These are phyloP conservation scores for Pampusana beccarii DNA, from an alignment of 2,113 vertebrate species.

Conservation along the genomic window DNA sequence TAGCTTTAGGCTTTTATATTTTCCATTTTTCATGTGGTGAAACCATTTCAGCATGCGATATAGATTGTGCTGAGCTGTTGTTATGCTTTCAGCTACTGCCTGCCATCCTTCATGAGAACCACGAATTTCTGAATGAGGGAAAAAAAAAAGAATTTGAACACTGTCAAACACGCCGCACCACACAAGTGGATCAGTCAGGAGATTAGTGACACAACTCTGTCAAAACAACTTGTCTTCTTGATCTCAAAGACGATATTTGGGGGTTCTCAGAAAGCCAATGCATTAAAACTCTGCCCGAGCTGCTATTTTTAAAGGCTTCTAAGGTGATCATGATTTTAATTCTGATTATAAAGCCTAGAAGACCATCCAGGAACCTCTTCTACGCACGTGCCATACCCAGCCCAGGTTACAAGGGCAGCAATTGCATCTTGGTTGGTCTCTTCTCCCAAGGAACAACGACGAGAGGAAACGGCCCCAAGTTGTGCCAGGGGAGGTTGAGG, in stretches of 20 bases:
- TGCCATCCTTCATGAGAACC: not conserved
- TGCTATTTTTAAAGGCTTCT: not conserved
- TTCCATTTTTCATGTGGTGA: not conserved
- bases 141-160: not conserved
- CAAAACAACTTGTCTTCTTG: slow-evolving; percentile 41
- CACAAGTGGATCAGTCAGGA: not conserved
- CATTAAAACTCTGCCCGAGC: not conserved
- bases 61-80: slow-evolving; percentile 13
- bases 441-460: too few relatives aligned
- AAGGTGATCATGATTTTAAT: not conserved
- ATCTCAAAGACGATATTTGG: not conserved
- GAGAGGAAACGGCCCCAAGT: too few relatives aligned
- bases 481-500: too few relatives aligned
- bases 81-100: slow-evolving; percentile 16
- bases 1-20: slow-evolving; percentile 29
- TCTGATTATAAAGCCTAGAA: not conserved
- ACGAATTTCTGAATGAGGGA: not conserved
- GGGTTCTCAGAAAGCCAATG: not conserved
- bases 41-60: not conserved
- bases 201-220: slow-evolving; percentile 14
- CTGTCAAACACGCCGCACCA: not conserved
- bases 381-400: fast-evolving
- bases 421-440: too few relatives aligned
- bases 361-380: not conserved
- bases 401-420: fast-evolving